phyloP scores from a whole-genome alignment of 2,113 vertebrate species.

The Leucopsar rothschildi region DNA sequence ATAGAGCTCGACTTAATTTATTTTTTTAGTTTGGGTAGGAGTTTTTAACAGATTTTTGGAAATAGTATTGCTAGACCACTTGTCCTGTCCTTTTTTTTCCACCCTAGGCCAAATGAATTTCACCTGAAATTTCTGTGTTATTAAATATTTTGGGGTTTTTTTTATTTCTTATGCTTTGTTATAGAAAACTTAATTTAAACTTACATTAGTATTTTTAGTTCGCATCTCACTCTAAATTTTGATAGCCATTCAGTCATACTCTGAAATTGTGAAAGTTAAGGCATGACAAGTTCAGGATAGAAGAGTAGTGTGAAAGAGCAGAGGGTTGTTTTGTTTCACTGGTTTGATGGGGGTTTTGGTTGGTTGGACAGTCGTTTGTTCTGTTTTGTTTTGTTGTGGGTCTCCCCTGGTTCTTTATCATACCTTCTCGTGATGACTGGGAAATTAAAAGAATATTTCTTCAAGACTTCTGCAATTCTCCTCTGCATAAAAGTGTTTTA shows the following conservation, averaged over 20 bases:
- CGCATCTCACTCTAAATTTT: not conserved
- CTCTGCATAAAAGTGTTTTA: not conserved
- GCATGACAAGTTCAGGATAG: not conserved
- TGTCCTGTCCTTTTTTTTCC: not conserved
- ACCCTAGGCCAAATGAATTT: not conserved
- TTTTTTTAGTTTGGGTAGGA: not conserved
- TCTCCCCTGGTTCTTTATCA: not conserved
- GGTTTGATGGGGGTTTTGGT: not conserved
- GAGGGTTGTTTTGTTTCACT: not conserved
- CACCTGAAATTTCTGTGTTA: not conserved
- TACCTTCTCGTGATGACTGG: not conserved
- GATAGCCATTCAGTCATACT: not conserved
- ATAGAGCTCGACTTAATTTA: fast-evolving
- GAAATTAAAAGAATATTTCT: not conserved
- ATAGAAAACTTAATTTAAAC: not conserved
- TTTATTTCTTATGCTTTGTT: not conserved
- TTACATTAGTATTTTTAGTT: not conserved
- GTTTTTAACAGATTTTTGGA: not conserved
- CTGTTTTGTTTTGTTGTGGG: not conserved
- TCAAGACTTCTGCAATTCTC: not conserved
- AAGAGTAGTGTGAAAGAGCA: not conserved
- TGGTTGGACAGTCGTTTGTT: not conserved
- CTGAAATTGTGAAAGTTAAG: not conserved
- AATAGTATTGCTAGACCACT: not conserved
- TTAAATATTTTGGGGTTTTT: not conserved